Evolutionary conservation across 2,113 vertebrate genomes (phyloP), one percentile per base, ranked within the genome.

Genomic region (Lasiurus cinereus): DNA sequence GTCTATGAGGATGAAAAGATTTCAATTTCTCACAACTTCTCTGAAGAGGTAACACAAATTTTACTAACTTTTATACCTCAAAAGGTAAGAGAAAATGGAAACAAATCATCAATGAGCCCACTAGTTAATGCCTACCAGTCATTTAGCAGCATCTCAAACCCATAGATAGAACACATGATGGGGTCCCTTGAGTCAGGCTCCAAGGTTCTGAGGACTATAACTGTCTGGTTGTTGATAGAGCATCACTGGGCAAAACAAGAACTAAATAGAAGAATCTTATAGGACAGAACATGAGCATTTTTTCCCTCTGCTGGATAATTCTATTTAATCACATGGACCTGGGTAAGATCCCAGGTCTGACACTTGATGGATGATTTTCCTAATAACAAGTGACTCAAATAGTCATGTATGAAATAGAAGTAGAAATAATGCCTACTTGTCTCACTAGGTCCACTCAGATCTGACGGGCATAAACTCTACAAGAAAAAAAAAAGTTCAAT

Each of bases 381-480:
- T 54, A 50, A 5, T 39, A 52, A 88, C 8, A 82, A 96, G 56
- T 59, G 84, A 88, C 43, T 93, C 77, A 88, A 82, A 70, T 64
- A 27, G 15, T 77, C 8, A 64, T 48, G 15, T 83, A 36, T 52
- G 88, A 88, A 64, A 64, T 33, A 66, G 67, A 90, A 8, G 7
- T 80, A 79, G 48, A 69, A 43, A 46, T 91, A 83, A 73, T 56
- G 27, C 4, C 29, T 67, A 8, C 15, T 43, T 64, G 29, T 31
- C 64, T 94, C 39, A 66, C 14, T 83, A 46, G 33, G 22, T 48
- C 46, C 46, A 86, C 48, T 69, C 66, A 11, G 36, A 74, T 86
- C 36, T 91, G 70, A 4, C 31, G 73, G 18, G 12, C 74, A 59
- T 22, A 74, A 31, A 76, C 86, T 16, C 50, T 83, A 62, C 6